A percentile compares a stretch with the other conserved stretches of the same genome.
phyloP scores from a whole-genome alignment of 2,113 vertebrate species.

The Cololabis saira region DNA sequence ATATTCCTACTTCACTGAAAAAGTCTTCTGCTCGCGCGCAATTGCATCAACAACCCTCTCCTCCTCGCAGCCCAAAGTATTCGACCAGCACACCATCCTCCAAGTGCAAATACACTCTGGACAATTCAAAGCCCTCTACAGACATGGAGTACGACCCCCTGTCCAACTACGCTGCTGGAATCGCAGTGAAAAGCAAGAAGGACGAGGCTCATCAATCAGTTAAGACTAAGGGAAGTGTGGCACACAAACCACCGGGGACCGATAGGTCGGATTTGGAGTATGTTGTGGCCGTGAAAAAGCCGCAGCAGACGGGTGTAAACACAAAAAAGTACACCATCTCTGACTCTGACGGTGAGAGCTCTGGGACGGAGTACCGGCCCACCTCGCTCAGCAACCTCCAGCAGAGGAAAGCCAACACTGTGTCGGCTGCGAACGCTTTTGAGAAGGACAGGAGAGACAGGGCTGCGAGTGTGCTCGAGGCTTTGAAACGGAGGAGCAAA shows the following conservation, averaged over 20 bases:
- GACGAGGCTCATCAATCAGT: constrained; percentile 40
- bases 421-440: constrained; percentile 1
- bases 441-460: constrained; percentile 48
- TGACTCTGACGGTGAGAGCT: constrained; percentile 87
- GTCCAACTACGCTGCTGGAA: constrained; percentile 92
- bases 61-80: constrained; percentile 57
- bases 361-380: constrained; percentile 75
- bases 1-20: constrained; percentile 87
- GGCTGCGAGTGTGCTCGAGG: constrained; percentile 58
- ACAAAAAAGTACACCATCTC: constrained; percentile 83
- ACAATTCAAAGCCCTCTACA: constrained; percentile 89
- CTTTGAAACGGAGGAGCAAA: constrained; percentile 65
- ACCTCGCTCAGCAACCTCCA: constrained; percentile 67
- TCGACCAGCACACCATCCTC: constrained; percentile 55
- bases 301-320: constrained; percentile 51
- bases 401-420: constrained; percentile 54
- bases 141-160: constrained; percentile 97
- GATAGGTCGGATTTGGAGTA: constrained; percentile 75
- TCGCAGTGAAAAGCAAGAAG: constrained; percentile 81
- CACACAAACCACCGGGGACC: constrained; percentile 59
- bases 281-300: constrained; percentile 80
- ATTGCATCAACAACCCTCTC: constrained; percentile 22
- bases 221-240: constrained; percentile 41
- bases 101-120: constrained; percentile 91
- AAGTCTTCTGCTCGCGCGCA: constrained; percentile 59